A percentile compares a stretch with the other conserved stretches of the same genome.
These are phyloP conservation scores for Danio choprae DNA, from an alignment of 2,797 vertebrate genomes.

Conservation along the genomic window DNA sequence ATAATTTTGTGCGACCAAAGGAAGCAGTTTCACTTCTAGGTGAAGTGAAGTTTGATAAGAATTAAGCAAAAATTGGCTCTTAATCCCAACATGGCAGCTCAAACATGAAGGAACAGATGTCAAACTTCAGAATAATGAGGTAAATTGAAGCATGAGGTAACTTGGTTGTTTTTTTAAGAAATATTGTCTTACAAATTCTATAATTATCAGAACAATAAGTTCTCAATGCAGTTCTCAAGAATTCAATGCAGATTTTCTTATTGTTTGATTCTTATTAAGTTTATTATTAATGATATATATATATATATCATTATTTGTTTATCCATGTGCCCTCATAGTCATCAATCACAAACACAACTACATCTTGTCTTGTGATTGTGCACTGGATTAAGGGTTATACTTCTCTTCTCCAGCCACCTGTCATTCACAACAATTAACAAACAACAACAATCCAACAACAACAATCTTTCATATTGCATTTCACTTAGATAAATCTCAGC, in stretches of 20 bases:
- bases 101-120: slow-evolving; percentile 36
- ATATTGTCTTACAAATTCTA: not conserved
- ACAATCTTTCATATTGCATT: not conserved
- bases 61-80: slow-evolving; percentile 47
- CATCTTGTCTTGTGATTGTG: not conserved
- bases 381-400: not conserved
- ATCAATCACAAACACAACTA: not conserved
- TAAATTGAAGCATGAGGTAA: slow-evolving; percentile 18
- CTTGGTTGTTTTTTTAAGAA: not conserved
- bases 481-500: not conserved
- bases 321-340: not conserved
- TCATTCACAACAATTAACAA: not conserved
- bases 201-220: not conserved
- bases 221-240: too few relatives aligned
- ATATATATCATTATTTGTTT: not conserved
- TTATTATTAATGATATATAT: not conserved
- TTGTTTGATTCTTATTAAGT: not conserved
- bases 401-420: not conserved
- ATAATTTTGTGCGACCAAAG: slow-evolving; percentile 28
- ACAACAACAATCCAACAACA: not conserved
- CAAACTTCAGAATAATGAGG: slow-evolving; percentile 22
- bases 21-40: slow-evolving; percentile 20
- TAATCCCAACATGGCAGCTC: slow-evolving; percentile 41
- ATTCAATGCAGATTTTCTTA: not conserved
- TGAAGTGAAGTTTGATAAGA: slow-evolving; percentile 41